A percentile compares a stretch with the other conserved stretches of the same genome.
Conservation (phyloP, 2,888 invertebrate genomes). For the Lasius fuliginosus region DNA sequence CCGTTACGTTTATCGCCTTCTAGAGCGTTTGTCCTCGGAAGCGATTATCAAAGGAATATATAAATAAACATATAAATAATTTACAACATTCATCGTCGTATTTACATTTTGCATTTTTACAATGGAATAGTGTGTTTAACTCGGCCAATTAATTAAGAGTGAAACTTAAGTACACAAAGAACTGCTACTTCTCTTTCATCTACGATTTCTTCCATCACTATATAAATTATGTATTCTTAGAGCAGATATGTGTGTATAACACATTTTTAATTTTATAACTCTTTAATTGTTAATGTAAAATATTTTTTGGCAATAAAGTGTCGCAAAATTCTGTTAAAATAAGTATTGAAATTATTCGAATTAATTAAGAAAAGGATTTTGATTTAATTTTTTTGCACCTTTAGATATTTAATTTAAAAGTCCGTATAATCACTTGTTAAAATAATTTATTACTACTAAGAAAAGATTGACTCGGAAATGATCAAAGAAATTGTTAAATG, state of each 20-base stretch:
- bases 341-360: not conserved
- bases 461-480: not conserved
- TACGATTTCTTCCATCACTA: not conserved
- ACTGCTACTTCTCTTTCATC: conserved; percentile 8
- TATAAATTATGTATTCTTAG: not conserved
- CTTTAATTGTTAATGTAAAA: not conserved
- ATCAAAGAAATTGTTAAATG: conserved; percentile 1
- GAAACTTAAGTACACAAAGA: not conserved
- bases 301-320: not conserved
- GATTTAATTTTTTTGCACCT: too few species aligned
- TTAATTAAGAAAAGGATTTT: not conserved
- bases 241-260: not conserved
- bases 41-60: conserved; percentile 30
- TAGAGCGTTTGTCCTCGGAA: conserved; percentile 26
- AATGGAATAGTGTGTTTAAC: conserved; percentile 6
- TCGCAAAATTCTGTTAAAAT: not conserved
- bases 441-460: not conserved
- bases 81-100: conserved; percentile 33
- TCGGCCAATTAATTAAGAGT: not conserved
- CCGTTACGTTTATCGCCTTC: conserved; percentile 21
- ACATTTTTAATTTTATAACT: not conserved
- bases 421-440: not conserved
- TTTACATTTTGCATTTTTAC: conserved; percentile 36
- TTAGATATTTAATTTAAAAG: not conserved
- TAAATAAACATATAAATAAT: conserved; percentile 36